Base-by-base conservation (phyloP, 2,888 invertebrate genomes). In the Hirtodrosophila histrioides region DNA sequence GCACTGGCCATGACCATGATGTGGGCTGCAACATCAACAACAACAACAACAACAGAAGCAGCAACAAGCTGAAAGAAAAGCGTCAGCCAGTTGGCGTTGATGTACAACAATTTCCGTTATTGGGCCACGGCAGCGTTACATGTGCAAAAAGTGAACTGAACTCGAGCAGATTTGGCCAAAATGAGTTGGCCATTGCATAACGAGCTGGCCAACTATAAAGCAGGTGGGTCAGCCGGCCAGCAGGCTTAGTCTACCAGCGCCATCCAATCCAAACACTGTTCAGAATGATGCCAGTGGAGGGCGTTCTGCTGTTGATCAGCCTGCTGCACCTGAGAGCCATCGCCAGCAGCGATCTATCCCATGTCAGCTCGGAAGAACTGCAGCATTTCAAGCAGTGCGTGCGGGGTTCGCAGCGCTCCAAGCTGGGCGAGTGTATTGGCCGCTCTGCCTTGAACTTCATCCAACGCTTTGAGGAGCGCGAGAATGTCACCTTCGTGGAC, bases 401-500 rank as follows among this genome's bases (percentile, higher is more conserved):
- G 31, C 89, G 92, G 11, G 90, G 92, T 23, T 89, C 91, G 23
- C 88, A 91, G 33, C 88, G 92, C 58, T 89, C 92, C 2, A 93
- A 93, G 65, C 78, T 94, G 8, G 92, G 93, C 36, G 94, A 94
- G 64, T 96, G 96, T 90, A 92, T 95, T 51, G 95, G 95, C 0
- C 94, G 94, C 29, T 95, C 95, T n/a, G 92, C 95, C 5, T 88
- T 96, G 17, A 93, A 92, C 76, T 94, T 94, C 69, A 89, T 96
- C 9, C 95, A 94, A 81, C 92, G 93, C 50, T 93, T 94, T 70
- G 95, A 96, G 67, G 94, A 94, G 79, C 92, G 93, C 1, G 94
- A 95, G 6, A 93, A 94, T 17, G 94, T 95, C 64, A 94, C 94
- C 78, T 92, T 96, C 57, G 93, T 94, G 0, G 93, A 93, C 33